A percentile compares a stretch with the other conserved stretches of the same genome.
phyloP scores from a whole-genome alignment of 2,888 invertebrate species.

The Himalopsyche japonica region DNA sequence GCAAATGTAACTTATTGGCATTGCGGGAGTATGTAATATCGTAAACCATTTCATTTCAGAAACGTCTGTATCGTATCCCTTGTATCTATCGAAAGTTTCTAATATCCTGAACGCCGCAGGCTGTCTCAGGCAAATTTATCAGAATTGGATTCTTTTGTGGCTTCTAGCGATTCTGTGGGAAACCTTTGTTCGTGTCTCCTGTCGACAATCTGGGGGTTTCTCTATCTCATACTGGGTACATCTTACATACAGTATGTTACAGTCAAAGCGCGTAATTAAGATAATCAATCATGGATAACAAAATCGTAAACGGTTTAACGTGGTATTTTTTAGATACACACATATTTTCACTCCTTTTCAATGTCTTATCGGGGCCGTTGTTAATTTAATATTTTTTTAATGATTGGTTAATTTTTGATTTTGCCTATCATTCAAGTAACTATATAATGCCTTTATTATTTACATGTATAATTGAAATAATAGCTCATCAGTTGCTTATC shows the following conservation, averaged over 20 bases:
- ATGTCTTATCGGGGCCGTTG: no score
- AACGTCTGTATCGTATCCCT: not conserved
- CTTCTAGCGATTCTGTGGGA: constrained; percentile 19
- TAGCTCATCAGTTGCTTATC: no score
- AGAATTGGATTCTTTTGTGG: constrained; percentile 40
- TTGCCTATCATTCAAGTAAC: no score
- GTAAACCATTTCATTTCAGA: not conserved
- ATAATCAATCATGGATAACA: not conserved
- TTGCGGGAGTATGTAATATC: not conserved
- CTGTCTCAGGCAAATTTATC: constrained; percentile 29
- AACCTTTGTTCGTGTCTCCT: constrained; percentile 16
- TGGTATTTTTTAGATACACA: no score
- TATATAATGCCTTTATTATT: no score
- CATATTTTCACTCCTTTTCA: no score
- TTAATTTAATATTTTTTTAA: no score
- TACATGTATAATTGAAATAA: no score
- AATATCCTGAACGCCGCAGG: constrained; percentile 27
- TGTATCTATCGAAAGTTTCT: not conserved
- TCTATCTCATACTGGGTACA: not conserved
- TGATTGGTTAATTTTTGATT: no score
- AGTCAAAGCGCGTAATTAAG: not conserved
- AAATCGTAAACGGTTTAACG: no score
- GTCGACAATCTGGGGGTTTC: not conserved
- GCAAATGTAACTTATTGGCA: not conserved
- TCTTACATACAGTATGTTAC: not conserved